A percentile compares a stretch with the other conserved stretches of the same genome.
Evolutionary conservation across 2,888 invertebrate genomes (phyloP).

Genomic region (Lamellibrachia satsuma): DNA sequence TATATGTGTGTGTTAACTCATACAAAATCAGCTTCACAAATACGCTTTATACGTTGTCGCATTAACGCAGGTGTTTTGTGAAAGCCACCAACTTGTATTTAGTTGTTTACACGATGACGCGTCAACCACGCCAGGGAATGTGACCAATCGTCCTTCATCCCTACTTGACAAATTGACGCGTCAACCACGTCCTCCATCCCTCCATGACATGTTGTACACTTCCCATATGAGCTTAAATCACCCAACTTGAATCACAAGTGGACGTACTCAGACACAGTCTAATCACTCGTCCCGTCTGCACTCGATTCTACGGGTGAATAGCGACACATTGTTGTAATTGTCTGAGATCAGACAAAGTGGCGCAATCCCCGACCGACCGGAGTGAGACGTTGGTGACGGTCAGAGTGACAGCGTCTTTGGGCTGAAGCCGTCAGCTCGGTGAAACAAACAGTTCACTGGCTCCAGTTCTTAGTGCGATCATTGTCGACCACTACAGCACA

Average conservation of each 20-base stretch:
- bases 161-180: no score
- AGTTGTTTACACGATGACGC: background rate
- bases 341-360: background rate
- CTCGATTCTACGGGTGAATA: background rate
- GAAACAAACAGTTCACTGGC: background rate
- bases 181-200: no score
- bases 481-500: background rate
- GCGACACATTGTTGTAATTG: conserved; percentile 5
- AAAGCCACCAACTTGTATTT: background rate
- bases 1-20: background rate
- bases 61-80: background rate
- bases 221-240: background rate
- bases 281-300: background rate
- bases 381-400: background rate
- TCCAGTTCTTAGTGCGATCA: background rate
- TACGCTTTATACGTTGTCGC: background rate
- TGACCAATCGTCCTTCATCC: no score
- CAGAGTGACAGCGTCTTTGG: background rate
- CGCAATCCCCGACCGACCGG: background rate
- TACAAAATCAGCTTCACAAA: background rate
- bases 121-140: background rate
- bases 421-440: background rate
- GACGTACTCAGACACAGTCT: background rate
- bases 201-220: background rate
- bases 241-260: background rate